Percentiles rank a stretch among this genome's conserved stretches.
Evolutionary conservation across 1,140 invertebrate genomes (phyloP).

Genomic region (Lasioglossum baleicum): DNA sequence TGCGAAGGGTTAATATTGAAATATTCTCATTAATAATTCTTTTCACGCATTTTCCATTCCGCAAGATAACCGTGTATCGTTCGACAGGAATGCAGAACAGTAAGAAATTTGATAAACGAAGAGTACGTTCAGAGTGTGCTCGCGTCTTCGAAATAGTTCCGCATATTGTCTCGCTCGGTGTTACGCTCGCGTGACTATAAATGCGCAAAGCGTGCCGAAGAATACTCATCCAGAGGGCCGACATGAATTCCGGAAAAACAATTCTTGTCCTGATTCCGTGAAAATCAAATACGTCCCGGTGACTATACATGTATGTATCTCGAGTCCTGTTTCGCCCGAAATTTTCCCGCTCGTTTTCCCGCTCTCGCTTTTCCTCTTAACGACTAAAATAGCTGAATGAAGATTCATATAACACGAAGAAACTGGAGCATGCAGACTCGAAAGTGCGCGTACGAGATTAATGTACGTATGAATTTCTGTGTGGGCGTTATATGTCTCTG

Average conservation of each 20-base stretch:
- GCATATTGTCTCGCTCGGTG: too few species aligned
- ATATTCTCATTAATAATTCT: too few species aligned
- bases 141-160: too few species aligned
- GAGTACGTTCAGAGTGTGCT: too few species aligned
- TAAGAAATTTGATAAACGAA: too few species aligned
- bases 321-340: not conserved
- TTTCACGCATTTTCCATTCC: too few species aligned
- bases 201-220: not conserved
- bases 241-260: constrained; percentile 5
- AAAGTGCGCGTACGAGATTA: constrained; percentile 43
- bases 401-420: constrained; percentile 62
- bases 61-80: too few species aligned
- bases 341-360: not conserved
- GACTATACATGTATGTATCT: too few species aligned
- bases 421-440: constrained; percentile 63
- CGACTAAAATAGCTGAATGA: constrained; percentile 53
- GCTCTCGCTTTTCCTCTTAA: constrained; percentile 36
- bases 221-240: constrained; percentile 24
- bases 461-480: constrained; percentile 5
- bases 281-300: not conserved
- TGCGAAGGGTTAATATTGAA: too few species aligned
- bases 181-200: not conserved
- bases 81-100: too few species aligned
- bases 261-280: constrained; percentile 16
- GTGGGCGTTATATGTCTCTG: too few species aligned